Base-by-base conservation (phyloP, 1,140 invertebrate species). In the Chelonus insularis region DNA sequence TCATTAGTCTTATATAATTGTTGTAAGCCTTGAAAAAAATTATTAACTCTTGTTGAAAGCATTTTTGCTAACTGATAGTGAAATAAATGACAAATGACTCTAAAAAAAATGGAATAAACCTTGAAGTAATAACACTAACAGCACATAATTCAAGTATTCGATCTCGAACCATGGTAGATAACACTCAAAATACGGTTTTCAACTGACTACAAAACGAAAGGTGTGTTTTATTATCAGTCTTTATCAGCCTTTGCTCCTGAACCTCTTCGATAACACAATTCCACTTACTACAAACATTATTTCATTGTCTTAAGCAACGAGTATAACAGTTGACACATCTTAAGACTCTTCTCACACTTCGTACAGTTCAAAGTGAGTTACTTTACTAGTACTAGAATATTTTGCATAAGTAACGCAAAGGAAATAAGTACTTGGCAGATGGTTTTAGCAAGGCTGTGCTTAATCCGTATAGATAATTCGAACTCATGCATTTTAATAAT, bases 111-210 rank as follows among this genome's bases (percentile, higher is more conserved):
- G 32, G 1, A 39, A 39, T 43, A 16, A 14, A 43, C 14, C 12
- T 43, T 16, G 16, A 43, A 43, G 8, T 29, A 43, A 5, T 50
- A 29, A 65, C 66, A 80, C 78, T 73, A 72, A 81, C 79, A 8
- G 76, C 72, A 65, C 65, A 67, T 59, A 81, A 73, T 56, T 82
- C 78, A 1, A 71, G 66, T 66, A 80, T 69, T 47, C 80, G 77
- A 71, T 82, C 80, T 56, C 79, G 78, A 36, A 79, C 66, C 80
- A 82, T 81, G 67, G 52, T 73, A 39, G 36, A 34, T 20, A 37
- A 20, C 20, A 18, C 16, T 20, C 9, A 23, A 37, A 39, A 36
- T 14, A 12, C 25, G 1, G 14, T 29, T 11, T 55, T 20, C 14
- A 55, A 55, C 52, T 55, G 52, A 39, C 52, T 20, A 39, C 14